Conservation (phyloP, 1,140 invertebrate genomes). For the Adoxophyes honmai region DNA sequence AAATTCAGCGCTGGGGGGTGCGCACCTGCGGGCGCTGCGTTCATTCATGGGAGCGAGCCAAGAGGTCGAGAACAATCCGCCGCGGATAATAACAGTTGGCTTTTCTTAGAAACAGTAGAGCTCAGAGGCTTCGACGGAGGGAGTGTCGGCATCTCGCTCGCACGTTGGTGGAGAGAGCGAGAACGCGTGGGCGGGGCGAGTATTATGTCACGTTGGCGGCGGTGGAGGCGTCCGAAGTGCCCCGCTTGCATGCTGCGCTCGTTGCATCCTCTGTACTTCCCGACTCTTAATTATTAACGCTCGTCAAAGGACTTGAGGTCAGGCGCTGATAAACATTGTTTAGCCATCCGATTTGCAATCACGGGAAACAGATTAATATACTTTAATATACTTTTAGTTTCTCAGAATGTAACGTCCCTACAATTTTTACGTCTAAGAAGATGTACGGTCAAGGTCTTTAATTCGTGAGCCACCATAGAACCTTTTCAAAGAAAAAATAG, state of each 20-base stretch:
- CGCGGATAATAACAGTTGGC: conserved; percentile 69
- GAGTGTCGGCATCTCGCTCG: conserved; percentile 46
- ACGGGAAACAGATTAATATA: not conserved
- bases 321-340: conserved; percentile 30
- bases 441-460: too few species aligned
- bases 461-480: too few species aligned
- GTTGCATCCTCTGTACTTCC: conserved; percentile 59
- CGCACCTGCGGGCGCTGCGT: conserved; percentile 65
- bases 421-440: too few species aligned
- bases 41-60: conserved; percentile 65
- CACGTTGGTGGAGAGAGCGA: conserved; percentile 43
- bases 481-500: too few species aligned
- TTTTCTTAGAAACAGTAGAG: conserved; percentile 69
- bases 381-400: too few species aligned
- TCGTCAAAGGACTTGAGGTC: conserved; percentile 42
- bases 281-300: conserved; percentile 55
- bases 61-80: conserved; percentile 67
- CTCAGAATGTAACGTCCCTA: too few species aligned
- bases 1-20: conserved; percentile 56
- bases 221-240: conserved; percentile 48
- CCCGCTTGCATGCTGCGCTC: conserved; percentile 48
- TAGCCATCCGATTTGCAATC: not conserved
- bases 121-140: conserved; percentile 63
- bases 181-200: conserved; percentile 61
- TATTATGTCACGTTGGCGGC: conserved; percentile 55